Percentiles rank a stretch among this genome's conserved stretches.
Conservation (phyloP, 2,888 invertebrate genomes). For the Tetragonisca angustula region DNA sequence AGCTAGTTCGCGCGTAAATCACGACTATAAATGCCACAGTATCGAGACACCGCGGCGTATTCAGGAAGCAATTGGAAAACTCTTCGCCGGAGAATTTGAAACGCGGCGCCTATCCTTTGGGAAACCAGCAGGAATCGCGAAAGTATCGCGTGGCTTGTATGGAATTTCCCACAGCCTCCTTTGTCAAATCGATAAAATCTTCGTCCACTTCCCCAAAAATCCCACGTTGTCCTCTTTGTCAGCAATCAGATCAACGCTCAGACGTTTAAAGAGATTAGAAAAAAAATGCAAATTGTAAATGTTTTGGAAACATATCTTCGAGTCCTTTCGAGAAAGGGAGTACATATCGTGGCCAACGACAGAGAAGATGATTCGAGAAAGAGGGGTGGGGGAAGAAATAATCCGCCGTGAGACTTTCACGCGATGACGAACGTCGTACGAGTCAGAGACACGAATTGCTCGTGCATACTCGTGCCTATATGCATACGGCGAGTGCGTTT, state of each 20-base stretch:
- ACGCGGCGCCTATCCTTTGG: constrained; percentile 10
- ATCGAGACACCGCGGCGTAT: not conserved
- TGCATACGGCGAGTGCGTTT: constrained; percentile 71
- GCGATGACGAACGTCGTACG: not conserved
- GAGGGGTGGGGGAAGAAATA: not conserved
- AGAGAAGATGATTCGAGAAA: not conserved
- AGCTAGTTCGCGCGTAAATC: constrained; percentile 38
- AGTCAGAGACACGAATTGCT: constrained; percentile 4
- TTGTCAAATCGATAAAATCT: no score
- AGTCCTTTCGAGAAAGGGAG: no score
- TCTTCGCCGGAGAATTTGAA: constrained; percentile 22
- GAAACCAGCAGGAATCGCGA: not conserved
- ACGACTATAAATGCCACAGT: constrained; percentile 34
- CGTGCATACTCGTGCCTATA: not conserved
- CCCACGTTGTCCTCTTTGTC: no score
- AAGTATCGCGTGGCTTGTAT: not conserved
- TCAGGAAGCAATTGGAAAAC: constrained; percentile 36
- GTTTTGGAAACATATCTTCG: no score
- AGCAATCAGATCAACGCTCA: no score
- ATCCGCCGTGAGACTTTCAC: constrained; percentile 1
- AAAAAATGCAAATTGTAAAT: no score
- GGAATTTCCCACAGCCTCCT: no score
- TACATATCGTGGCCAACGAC: not conserved
- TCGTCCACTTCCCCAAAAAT: no score
- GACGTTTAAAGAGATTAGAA: no score